Base-by-base conservation (phyloP, 2,113 vertebrate genomes). In the Gracilinanus agilis region DNA sequence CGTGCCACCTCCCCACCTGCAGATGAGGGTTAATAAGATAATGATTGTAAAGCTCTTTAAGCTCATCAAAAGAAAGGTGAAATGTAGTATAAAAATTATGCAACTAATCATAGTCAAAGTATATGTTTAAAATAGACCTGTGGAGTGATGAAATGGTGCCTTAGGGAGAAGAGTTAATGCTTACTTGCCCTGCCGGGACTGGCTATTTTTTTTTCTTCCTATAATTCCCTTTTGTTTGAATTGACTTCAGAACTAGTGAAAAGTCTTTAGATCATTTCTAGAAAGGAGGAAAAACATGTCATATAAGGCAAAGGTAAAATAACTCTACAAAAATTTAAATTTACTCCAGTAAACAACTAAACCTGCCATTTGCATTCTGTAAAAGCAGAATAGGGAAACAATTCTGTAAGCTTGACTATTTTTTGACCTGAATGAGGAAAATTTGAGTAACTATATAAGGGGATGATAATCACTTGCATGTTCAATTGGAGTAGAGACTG, bases 61-160 rank as follows among this genome's bases (percentile, higher is more conserved):
- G 24, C 61, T 98, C 89, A 91, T 97, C 95, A 91, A 58, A 93
- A 95, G 91, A 97, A 93, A 96, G 94, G 44, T 95, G 61, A 83
- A 75, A 90, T 58, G 53, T 7, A 83, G 54, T 88, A 92, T 91
- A 91, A 94, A 96, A 96, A 91, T 95, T 96, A 95, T 94, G 94
- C 90, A 95, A 93, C 88, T 95, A 90, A 96, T 93, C 55, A 90
- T 34, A 92, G 95, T 96, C 92, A 89, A 97, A 94, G 90, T 67
- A 90, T 88, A 94, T 91, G 58, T 92, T 96, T 58, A 40, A 96
- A 61, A 96, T 23, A 55, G 83, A 91, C 89, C 94, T 90, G 49
- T 6, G 16, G 93, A 83, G 94, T 94, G 88, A 90, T 93, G 94
- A 94, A 96, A 94, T 91, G 94, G 94, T 95, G 44, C 23, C 56